Evolutionary conservation across 2,888 invertebrate genomes (phyloP), one percentile per base, ranked within the genome.

Genomic region (Cremastinae sp.): DNA sequence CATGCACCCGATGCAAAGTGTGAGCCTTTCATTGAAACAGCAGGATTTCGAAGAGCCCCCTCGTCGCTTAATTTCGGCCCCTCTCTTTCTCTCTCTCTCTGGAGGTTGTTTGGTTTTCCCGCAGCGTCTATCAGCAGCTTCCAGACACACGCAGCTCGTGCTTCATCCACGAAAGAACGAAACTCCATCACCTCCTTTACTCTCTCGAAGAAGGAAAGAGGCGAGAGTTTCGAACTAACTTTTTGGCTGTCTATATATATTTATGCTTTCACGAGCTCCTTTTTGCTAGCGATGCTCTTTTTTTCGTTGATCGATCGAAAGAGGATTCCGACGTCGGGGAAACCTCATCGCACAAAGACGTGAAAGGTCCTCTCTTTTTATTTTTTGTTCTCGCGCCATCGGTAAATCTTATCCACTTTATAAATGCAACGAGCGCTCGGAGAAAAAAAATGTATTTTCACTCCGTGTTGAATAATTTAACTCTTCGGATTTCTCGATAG

Each of bases 31-130:
- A 10, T 18, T 10, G n/a, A 36, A 18, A 68, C 36, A 18, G 22
- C 36, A 12, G 43, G 36, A 53, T 22, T 66, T 66, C 43, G 22
- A 38, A 64, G 10, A n/a, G 41, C 34, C 65, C 10, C 65, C 8
- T 14, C 0, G 18, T 8, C n/a, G 45, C 10, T 28, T 5, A 18
- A 49, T 58, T 56, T 43, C 41, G 16, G 34, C 28, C 10, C 5
- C 0, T 9, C 41, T n/a, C 1, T 1, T 2, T 45, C n/a, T 41
- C 10, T 8, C 0, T 9, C 41, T n/a, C 1, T 1, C 4, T 45
- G 8, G 12, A 0, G 1, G n/a, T 58, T 43, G 20, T 22, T 28
- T 9, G 3, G 41, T 20, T 22, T 9, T 41, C 5, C 10, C n/a
- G 10, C 5, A 5, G 7, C 10, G 20, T 38, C 12, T 28, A 49